Evolutionary conservation across 2,888 invertebrate species (phyloP).

Genomic region (Ischnura elegans): DNA sequence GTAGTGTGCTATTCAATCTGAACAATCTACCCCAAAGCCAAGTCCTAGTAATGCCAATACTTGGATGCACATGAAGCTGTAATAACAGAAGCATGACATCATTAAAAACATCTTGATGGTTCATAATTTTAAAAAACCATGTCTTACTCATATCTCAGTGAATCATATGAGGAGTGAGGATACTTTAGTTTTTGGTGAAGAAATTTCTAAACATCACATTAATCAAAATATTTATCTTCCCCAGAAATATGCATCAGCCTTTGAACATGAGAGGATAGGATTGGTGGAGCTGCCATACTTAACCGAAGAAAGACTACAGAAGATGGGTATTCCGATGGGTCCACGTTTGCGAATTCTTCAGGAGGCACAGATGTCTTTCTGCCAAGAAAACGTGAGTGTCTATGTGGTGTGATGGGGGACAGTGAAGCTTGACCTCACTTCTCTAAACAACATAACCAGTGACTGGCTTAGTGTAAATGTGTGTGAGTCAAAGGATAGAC

Average conservation of each 20-base stretch:
- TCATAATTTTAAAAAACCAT: too few species aligned
- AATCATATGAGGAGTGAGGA: too few species aligned
- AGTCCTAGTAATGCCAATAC: too few species aligned
- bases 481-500: background rate
- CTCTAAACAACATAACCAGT: background rate
- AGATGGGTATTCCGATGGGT: slow-evolving; percentile 94
- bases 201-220: background rate
- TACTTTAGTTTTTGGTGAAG: too few species aligned
- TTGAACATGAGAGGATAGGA: slow-evolving; percentile 92
- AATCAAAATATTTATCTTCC: slow-evolving; percentile 74
- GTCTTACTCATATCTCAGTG: too few species aligned
- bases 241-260: slow-evolving; percentile 91
- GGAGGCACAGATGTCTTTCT: slow-evolving; percentile 87
- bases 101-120: too few species aligned
- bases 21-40: too few species aligned
- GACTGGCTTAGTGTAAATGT: background rate
- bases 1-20: too few species aligned
- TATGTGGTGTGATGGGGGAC: slow-evolving; percentile 78
- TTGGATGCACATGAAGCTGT: too few species aligned
- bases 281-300: slow-evolving; percentile 95
- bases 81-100: too few species aligned
- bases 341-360: slow-evolving; percentile 92
- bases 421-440: background rate
- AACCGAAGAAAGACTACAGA: slow-evolving; percentile 91
- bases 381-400: slow-evolving; percentile 79